Conservation (phyloP, 2,113 vertebrate genomes). For the Oreochromis aureus region DNA sequence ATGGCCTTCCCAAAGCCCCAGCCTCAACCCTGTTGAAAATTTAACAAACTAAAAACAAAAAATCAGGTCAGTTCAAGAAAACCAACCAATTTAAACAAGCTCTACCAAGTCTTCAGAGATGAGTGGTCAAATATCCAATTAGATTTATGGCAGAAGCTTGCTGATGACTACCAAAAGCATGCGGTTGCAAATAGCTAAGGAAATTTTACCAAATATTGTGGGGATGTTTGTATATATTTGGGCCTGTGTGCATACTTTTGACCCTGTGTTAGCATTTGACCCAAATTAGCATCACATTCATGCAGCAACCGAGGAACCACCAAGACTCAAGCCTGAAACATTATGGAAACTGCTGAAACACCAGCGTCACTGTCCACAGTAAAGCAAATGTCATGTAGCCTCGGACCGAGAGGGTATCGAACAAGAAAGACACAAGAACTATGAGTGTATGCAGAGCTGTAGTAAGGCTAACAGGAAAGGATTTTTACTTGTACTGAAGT, state of each 20-base stretch:
- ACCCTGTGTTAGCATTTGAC: not conserved
- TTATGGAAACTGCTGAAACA: not conserved
- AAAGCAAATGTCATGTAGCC: not conserved
- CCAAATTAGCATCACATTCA: not conserved
- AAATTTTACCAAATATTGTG: not conserved
- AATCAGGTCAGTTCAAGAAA: not conserved
- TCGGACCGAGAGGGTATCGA: not conserved
- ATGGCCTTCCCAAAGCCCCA: not conserved
- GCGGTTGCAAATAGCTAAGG: not conserved
- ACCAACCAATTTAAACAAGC: not conserved
- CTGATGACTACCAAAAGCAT: not conserved
- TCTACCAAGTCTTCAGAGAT: not conserved
- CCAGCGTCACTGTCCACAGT: not conserved
- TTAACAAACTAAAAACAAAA: not conserved
- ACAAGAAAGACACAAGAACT: not conserved
- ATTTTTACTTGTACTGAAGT: not conserved
- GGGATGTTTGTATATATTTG: not conserved
- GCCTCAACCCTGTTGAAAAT: not conserved
- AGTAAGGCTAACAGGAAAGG: not conserved
- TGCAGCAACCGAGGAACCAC: not conserved
- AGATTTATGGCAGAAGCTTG: not conserved
- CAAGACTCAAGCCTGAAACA: not conserved
- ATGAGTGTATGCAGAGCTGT: not conserved
- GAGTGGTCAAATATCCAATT: not conserved
- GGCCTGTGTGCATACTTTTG: not conserved